A percentile compares a stretch with the other conserved stretches of the same genome.
phyloP scores from a whole-genome alignment of 2,113 vertebrate species.

The Chlorodrepanis virens region DNA sequence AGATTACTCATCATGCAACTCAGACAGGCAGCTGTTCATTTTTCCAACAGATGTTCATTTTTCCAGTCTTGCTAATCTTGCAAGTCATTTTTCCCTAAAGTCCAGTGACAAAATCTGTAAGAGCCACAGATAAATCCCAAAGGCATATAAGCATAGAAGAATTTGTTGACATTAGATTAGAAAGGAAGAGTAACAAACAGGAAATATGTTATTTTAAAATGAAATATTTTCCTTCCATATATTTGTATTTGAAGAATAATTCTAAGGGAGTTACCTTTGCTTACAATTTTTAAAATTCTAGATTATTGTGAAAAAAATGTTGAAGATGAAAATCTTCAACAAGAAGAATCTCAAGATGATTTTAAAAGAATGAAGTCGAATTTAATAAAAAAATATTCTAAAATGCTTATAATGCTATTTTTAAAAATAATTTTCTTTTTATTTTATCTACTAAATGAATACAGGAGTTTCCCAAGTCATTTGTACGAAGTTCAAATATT shows the following conservation, averaged over 20 bases:
- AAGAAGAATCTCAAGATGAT: too few relatives aligned
- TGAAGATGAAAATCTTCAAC: too few relatives aligned
- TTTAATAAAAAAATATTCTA: neutral
- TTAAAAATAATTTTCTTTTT: neutral
- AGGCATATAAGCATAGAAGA: neutral
- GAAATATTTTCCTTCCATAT: neutral
- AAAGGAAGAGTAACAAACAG: neutral
- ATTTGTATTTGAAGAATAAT: neutral
- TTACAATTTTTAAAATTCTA: neutral
- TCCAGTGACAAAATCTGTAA: neutral
- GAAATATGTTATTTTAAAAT: neutral
- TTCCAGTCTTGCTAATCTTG: slow-evolving; percentile 4
- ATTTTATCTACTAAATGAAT: neutral
- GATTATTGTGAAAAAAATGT: neutral
- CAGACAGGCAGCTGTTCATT: neutral
- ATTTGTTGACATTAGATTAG: neutral
- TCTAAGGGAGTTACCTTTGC: neutral
- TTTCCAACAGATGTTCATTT: slow-evolving; percentile 33
- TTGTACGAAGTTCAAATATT: neutral
- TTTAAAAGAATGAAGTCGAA: neutral
- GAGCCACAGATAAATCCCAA: neutral
- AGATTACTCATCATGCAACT: neutral
- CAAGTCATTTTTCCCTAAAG: neutral
- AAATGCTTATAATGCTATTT: neutral
- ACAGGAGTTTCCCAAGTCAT: neutral